phyloP scores from a whole-genome alignment of 2,888 invertebrate genomes.

The Chydorus sphaericus region DNA sequence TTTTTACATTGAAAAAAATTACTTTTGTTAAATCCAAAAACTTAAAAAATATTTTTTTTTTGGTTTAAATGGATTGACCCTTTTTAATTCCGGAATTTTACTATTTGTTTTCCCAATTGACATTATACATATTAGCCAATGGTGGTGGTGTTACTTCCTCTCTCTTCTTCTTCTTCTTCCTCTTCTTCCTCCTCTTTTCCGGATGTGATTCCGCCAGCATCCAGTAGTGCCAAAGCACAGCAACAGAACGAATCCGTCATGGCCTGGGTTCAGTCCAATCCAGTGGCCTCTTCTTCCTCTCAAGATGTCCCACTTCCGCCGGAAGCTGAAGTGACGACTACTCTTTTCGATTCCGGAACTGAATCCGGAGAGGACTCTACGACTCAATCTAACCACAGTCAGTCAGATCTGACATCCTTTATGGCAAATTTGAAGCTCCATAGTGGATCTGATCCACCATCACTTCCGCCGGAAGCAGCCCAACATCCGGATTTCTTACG shows the following conservation, averaged over 20 bases:
- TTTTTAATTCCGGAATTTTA: no score
- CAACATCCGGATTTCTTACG: conserved; percentile 41
- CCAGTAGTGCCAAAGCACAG: neutral
- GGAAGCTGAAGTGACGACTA: neutral
- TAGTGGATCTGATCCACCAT: conserved; percentile 26
- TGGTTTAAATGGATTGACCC: no score
- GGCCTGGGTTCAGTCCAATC: neutral
- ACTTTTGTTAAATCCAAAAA: no score
- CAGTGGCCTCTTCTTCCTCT: neutral
- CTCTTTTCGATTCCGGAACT: conserved; percentile 45
- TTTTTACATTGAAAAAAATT: no score
- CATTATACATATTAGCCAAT: no score
- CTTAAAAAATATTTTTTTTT: no score
- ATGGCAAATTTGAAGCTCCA: conserved; percentile 22
- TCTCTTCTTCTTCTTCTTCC: conserved; percentile 13
- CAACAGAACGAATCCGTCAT: neutral
- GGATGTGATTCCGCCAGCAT: neutral
- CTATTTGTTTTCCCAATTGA: no score
- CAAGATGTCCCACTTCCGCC: neutral
- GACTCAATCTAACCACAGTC: conserved; percentile 9
- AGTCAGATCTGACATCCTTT: conserved; percentile 22
- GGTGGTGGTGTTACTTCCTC: conserved; percentile 2
- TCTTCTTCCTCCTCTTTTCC: conserved; percentile 9
- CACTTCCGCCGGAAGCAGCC: neutral
- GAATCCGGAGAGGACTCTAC: conserved; percentile 51